phyloP scores from a whole-genome alignment of 2,113 vertebrate genomes.

The Entelurus aequoreus region DNA sequence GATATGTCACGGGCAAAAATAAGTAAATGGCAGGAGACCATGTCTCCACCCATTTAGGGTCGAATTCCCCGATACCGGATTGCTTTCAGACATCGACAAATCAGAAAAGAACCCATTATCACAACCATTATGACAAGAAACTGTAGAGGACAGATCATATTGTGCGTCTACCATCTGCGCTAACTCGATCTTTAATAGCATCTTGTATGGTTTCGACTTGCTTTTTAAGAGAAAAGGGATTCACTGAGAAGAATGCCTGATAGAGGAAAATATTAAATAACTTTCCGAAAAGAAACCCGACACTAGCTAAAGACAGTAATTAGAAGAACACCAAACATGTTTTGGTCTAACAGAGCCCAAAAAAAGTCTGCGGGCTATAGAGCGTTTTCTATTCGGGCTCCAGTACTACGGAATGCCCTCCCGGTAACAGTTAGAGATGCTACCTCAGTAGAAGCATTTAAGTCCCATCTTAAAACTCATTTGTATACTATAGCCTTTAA shows the following conservation, averaged over 20 bases:
- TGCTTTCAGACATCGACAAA: constrained; percentile 52
- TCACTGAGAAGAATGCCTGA: constrained; percentile 5
- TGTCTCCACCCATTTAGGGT: constrained; percentile 32
- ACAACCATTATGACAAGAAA: constrained; percentile 47
- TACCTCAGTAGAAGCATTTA: too few species aligned
- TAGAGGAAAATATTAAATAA: constrained; percentile 12
- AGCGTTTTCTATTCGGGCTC: too few species aligned
- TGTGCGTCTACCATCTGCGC: constrained; percentile 13
- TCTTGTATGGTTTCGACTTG: constrained; percentile 12
- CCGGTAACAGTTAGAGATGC: too few species aligned
- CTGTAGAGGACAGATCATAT: constrained; percentile 23
- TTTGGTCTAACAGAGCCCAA: not conserved
- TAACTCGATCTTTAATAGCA: constrained; percentile 31
- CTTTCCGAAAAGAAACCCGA: constrained; percentile 3
- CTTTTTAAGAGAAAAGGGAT: constrained; percentile 2
- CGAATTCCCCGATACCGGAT: constrained; percentile 59
- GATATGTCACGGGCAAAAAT: constrained; percentile 10
- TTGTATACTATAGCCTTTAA: too few species aligned
- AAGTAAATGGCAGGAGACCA: constrained; percentile 18
- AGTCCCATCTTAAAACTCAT: too few species aligned
- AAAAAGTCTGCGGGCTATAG: too few species aligned
- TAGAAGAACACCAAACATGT: not conserved
- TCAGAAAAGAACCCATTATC: constrained; percentile 48
- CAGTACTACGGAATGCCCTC: too few species aligned
- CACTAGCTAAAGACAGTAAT: constrained; percentile 11